phyloP scores from a whole-genome alignment of 2,888 invertebrate genomes.

The Scaptomyza polygonia region DNA sequence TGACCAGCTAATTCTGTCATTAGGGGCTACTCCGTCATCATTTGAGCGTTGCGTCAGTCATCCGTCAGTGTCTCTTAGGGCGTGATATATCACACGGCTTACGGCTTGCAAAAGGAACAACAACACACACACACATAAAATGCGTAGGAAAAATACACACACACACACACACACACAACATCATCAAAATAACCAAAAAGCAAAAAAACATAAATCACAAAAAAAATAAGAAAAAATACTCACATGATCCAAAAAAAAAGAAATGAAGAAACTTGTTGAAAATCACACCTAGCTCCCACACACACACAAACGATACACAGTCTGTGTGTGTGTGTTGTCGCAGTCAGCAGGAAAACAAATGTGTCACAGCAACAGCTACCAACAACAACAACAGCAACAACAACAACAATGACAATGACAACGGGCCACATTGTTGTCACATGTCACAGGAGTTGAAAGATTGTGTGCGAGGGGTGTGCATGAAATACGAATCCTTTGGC shows the following conservation, averaged over 20 bases:
- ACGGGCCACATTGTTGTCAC: constrained; percentile 77
- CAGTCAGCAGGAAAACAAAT: constrained; percentile 54
- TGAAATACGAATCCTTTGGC: constrained; percentile 72
- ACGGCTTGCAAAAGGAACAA: constrained; percentile 13
- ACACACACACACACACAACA: constrained; percentile 18
- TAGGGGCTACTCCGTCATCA: constrained; percentile 58
- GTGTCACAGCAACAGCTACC: constrained; percentile 62
- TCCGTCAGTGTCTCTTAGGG: constrained; percentile 59
- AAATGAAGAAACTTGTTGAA: constrained; percentile 69
- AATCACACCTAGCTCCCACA: constrained; percentile 66
- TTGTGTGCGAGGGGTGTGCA: constrained; percentile 12
- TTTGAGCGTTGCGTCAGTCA: constrained; percentile 53
- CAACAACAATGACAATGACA: constrained; percentile 59
- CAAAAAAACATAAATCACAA: constrained; percentile 4
- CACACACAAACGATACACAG: constrained; percentile 4
- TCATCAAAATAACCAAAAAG: constrained; percentile 13
- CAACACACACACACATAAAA: constrained; percentile 15
- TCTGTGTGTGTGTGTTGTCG: constrained; percentile 4
- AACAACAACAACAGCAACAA: constrained; percentile 22
- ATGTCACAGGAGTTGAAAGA: constrained; percentile 61
- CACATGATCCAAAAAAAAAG: constrained; percentile 41
- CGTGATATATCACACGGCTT: constrained; percentile 63
- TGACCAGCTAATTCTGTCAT: constrained; percentile 59
- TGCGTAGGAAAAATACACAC: constrained; percentile 48
- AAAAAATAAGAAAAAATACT: constrained; percentile 41